Percentiles rank a stretch among this genome's conserved stretches.
phyloP scores from a whole-genome alignment of 2,888 invertebrate genomes.

The Marronus borbonicus region DNA sequence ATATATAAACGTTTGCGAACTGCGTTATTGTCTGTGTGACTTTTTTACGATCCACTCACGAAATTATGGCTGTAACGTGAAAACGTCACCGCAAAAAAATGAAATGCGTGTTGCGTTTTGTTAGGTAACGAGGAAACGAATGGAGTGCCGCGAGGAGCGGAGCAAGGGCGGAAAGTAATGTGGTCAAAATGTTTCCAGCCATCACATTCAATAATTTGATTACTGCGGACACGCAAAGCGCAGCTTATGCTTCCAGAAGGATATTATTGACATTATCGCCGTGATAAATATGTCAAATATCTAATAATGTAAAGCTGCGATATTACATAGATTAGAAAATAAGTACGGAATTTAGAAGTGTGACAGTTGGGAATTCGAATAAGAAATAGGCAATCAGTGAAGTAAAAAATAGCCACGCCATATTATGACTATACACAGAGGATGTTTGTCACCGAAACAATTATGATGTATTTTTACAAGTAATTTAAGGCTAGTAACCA shows the following conservation, averaged over 20 bases:
- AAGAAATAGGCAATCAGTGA: no score
- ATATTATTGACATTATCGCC: conserved; percentile 38
- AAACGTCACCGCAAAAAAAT: conserved; percentile 22
- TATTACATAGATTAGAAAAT: conserved; percentile 12
- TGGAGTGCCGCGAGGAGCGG: neutral
- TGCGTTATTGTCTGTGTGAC: conserved; percentile 30
- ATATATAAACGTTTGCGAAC: neutral
- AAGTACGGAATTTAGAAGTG: neutral
- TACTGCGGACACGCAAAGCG: conserved; percentile 31
- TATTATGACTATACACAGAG: no score
- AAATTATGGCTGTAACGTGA: conserved; percentile 20
- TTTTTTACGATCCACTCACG: conserved; percentile 28
- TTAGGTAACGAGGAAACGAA: conserved; percentile 18
- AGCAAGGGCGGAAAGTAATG: conserved; percentile 20
- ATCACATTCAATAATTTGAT: conserved; percentile 42
- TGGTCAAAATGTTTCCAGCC: conserved; percentile 40
- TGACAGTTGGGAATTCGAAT: neutral
- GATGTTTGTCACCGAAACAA: no score
- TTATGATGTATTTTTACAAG: no score
- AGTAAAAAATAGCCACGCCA: no score
- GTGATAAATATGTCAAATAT: conserved; percentile 15
- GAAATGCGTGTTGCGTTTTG: conserved; percentile 35
- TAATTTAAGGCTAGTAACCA: no score
- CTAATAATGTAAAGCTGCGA: neutral
- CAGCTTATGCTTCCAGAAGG: conserved; percentile 20